These are phyloP conservation scores for Orthosia incerta DNA, from an alignment of 2,888 invertebrate species.

Conservation along the genomic window DNA sequence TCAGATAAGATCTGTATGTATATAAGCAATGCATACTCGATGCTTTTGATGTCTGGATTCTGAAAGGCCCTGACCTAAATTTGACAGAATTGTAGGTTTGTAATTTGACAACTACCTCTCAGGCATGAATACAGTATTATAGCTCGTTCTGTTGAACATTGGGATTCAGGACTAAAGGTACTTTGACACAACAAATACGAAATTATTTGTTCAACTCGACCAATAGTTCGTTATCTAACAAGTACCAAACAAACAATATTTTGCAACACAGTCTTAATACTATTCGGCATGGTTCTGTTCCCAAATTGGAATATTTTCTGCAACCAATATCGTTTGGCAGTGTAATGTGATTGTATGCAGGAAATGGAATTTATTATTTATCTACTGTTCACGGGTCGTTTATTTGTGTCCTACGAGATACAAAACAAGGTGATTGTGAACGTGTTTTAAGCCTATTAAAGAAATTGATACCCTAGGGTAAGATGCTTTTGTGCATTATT, in stretches of 20 bases:
- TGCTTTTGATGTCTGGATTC: too few relatives aligned
- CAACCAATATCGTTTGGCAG: slow-evolving; percentile 40
- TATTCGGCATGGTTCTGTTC: slow-evolving; percentile 2
- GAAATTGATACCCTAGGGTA: too few relatives aligned
- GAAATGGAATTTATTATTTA: slow-evolving; percentile 43
- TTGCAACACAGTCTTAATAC: slow-evolving; percentile 11
- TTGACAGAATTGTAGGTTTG: too few relatives aligned
- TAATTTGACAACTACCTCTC: too few relatives aligned
- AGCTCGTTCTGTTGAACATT: too few relatives aligned
- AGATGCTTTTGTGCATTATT: not conserved
- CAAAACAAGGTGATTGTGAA: slow-evolving; percentile 19
- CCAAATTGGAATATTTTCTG: slow-evolving; percentile 42
- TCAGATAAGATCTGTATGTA: too few relatives aligned
- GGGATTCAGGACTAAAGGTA: not conserved
- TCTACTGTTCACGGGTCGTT: slow-evolving; percentile 41
- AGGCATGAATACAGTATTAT: too few relatives aligned
- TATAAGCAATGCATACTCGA: too few relatives aligned
- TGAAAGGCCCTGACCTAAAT: too few relatives aligned
- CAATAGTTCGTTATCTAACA: not conserved
- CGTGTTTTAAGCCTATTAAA: slow-evolving; percentile 1
- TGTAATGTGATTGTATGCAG: slow-evolving; percentile 38
- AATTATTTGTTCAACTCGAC: not conserved
- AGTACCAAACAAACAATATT: not conserved
- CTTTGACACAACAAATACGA: not conserved
- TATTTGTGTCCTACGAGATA: slow-evolving; percentile 5